Evolutionary conservation across 1,140 invertebrate genomes (phyloP), one percentile per base, ranked within the genome.

Genomic region (Apis mellifera): DNA sequence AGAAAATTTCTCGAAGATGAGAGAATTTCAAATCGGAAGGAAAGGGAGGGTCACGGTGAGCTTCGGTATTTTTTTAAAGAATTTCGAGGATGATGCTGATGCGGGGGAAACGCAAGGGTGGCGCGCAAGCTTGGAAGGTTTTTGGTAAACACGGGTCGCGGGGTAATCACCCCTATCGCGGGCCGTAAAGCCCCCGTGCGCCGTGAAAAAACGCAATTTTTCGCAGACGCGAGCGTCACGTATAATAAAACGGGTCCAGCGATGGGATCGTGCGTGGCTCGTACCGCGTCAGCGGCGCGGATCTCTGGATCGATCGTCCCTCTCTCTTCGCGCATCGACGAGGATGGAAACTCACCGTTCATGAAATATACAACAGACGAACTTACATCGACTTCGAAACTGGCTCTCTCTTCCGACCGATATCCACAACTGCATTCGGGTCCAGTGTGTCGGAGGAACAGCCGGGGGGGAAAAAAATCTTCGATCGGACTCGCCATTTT

Each of bases 301-400:
- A n/a, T 32, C 32, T 32, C 32, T 32, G 2, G 32, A 32, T 59
- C 9, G 57, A 13, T 15, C 9, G 23, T 26, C 48, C 69, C 60
- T 48, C n/a, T 26, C 77, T 79, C 0, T 21, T 15, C 52, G 50
- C 26, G 71, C 60, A 57, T 2, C 60, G 60, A 80, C 78, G 70
- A 65, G 70, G 84, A 83, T 71, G 84, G 62, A 83, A 86, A 83
- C 72, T 77, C 62, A 54, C 65, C 55, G 80, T 79, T 86, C 75
- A 86, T 83, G 85, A 86, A 83, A 86, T 83, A 81, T 84, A 69
- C 71, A 82, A 68, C 70, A 74, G 76, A 82, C 57, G 69, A 50
- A 76, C 42, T 1, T 1, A 26, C 78, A 72, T 48, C 69, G 78
- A 81, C 69, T 57, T 64, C 52, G 11, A 71, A 42, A 71, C 69